These are phyloP conservation scores for Sterrhoptilus dennistouni DNA, from an alignment of 2,113 vertebrate genomes.

Conservation along the genomic window DNA sequence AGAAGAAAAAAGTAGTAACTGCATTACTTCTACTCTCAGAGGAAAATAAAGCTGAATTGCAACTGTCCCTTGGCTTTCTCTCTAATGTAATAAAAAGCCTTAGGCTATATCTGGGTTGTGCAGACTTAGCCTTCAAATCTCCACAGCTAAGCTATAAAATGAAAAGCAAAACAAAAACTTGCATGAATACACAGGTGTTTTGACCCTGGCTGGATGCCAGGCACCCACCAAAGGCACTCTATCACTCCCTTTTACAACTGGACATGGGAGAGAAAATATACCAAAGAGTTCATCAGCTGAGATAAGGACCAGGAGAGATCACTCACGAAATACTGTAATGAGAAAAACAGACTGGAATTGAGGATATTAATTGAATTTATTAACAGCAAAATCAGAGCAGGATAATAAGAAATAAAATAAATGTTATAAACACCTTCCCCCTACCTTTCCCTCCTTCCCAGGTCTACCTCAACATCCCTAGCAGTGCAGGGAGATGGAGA, in stretches of 20 bases:
- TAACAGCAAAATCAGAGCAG: neutral
- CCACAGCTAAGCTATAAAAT: neutral
- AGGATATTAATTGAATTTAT: neutral
- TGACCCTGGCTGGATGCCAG: neutral
- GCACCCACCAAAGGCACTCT: neutral
- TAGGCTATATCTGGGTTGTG: neutral
- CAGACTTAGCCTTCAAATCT: neutral
- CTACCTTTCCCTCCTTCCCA: neutral
- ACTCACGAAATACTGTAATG: rapidly evolving
- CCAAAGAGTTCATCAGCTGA: neutral
- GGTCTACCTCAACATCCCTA: neutral
- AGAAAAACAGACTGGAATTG: neutral
- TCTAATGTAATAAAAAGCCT: neutral
- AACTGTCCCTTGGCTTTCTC: neutral
- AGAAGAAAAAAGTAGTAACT: neutral
- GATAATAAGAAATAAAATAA: neutral
- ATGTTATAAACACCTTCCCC: neutral
- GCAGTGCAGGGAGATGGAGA: neutral
- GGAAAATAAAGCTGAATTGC: neutral
- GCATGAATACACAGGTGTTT: neutral
- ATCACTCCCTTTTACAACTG: neutral
- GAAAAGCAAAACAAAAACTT: neutral
- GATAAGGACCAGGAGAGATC: neutral
- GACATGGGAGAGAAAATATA: neutral
- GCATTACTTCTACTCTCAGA: neutral